A percentile compares a stretch with the other conserved stretches of the same genome.
Evolutionary conservation across 2,888 invertebrate genomes (phyloP).

Genomic region (Drosophila barbarae): DNA sequence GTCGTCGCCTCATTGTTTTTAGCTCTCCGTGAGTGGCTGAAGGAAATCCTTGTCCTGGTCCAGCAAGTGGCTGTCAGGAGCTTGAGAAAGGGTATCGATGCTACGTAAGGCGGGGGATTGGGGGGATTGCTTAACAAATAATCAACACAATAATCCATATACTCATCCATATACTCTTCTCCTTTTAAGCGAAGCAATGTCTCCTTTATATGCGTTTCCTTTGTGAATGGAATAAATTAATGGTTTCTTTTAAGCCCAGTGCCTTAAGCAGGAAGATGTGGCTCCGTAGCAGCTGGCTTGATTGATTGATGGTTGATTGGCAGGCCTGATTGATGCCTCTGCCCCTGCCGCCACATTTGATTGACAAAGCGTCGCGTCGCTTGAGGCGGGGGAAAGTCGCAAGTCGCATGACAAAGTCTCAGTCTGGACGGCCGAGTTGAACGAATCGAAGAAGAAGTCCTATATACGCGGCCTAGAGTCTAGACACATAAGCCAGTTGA

Average conservation of each 20-base stretch:
- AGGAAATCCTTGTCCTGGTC: constrained; percentile 4
- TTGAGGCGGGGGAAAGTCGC: no score
- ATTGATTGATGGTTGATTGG: constrained; percentile 61
- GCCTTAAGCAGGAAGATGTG: constrained; percentile 2
- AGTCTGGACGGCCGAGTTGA: neutral
- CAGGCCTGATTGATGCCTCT: constrained; percentile 50
- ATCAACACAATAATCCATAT: constrained; percentile 11
- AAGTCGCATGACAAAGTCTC: constrained; percentile 2
- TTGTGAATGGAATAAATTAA: constrained; percentile 2
- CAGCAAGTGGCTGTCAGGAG: constrained; percentile 16
- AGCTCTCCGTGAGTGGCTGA: constrained; percentile 16
- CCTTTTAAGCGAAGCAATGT: no score
- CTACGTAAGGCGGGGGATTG: neutral
- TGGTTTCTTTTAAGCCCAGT: neutral
- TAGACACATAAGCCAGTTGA: constrained; percentile 33
- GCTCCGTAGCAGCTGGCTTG: constrained; percentile 27
- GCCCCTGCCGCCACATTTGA: constrained; percentile 26
- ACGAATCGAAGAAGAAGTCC: constrained; percentile 1
- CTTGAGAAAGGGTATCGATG: neutral
- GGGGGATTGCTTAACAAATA: constrained; percentile 6
- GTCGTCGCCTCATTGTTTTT: constrained; percentile 38
- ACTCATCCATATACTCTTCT: neutral
- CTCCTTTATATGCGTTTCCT: neutral
- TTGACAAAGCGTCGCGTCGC: constrained; percentile 41
- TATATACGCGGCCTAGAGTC: constrained; percentile 24